Evolutionary conservation across 2,888 invertebrate species (phyloP), one percentile per base, ranked within the genome.

Genomic region (Agelastica alni): DNA sequence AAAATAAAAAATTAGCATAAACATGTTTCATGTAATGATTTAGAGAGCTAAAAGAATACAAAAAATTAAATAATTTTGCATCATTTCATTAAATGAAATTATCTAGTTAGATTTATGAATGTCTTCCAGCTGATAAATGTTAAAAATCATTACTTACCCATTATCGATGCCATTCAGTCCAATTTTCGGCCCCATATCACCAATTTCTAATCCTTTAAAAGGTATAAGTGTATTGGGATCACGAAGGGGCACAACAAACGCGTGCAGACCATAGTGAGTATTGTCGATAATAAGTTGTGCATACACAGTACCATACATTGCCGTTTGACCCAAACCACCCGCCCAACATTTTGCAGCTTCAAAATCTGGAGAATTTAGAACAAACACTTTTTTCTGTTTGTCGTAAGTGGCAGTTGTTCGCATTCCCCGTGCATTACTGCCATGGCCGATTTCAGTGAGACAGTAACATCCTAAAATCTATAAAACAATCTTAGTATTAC

Each of bases 131-230:
- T n/a, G n/a, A n/a, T n/a, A n/a, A n/a, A 9, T 9, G 10, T 22
- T 37, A 30, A 34, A 5, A 44, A 42, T 2, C 9, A 28, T 14
- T 28, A 9, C 62, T 72, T 71, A 91, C 90, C 97, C 97, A 79
- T 97, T 97, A 74, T 97, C 97, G 31, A 96, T 77, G 2, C 94
- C 96, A 75, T 96, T 93, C 5, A 94, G 81, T 0, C 92, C 96
- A 32, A 92, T 81, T 78, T 97, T 97, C 74, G 91, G 90, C 0
- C 97, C 97, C 79, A 97, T 84, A 73, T 97, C 96, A 0, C 96
- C 96, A 0, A 96, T 89, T 0, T 82, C 84, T 1, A 97, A 84
- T 0, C 95, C 94, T 0, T 91, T 86, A 69, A 79, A 85, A 0
- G 92, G 83, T 46, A 83, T 70, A 68, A 91, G 74, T 0, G 91